Percentiles rank a stretch among this genome's conserved stretches.
Conservation (phyloP, 2,888 invertebrate genomes). For the Euzetes globulus region DNA sequence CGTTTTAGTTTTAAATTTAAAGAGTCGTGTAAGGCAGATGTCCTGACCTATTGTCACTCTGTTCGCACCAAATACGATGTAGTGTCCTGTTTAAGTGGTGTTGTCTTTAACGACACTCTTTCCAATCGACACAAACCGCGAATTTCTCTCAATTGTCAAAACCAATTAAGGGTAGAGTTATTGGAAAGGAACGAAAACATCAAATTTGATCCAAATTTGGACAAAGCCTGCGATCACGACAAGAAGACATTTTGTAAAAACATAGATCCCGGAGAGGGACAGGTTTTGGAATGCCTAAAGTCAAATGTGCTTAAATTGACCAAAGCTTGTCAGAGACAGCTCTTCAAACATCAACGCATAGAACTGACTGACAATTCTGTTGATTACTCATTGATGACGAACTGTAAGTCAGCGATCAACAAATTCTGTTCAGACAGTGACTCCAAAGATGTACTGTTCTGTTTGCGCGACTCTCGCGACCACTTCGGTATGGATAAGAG, state of each 20-base stretch:
- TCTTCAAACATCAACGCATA: constrained; percentile 77
- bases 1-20: constrained; percentile 90
- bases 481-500: constrained; percentile 69
- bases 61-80: constrained; percentile 56
- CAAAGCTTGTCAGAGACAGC: constrained; percentile 63
- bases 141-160: constrained; percentile 78
- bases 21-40: constrained; percentile 66
- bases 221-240: constrained; percentile 47
- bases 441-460: constrained; percentile 49
- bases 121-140: constrained; percentile 58
- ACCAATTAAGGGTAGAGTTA: constrained; percentile 80
- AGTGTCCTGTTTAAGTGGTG: constrained; percentile 77
- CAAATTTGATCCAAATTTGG: constrained; percentile 63
- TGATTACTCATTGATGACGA: constrained; percentile 73
- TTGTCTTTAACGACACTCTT: constrained; percentile 74
- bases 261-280: constrained; percentile 46
- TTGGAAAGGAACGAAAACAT: constrained; percentile 79
- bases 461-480: constrained; percentile 61
- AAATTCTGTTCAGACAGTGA: constrained; percentile 70
- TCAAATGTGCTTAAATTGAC: constrained; percentile 57
- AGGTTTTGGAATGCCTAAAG: constrained; percentile 65
- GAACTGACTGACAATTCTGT: constrained; percentile 77
- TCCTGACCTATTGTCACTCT: constrained; percentile 55
- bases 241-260: constrained; percentile 46
- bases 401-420: constrained; percentile 77